Base-by-base conservation (phyloP, 2,113 vertebrate species). In the Pygoscelis adeliae region DNA sequence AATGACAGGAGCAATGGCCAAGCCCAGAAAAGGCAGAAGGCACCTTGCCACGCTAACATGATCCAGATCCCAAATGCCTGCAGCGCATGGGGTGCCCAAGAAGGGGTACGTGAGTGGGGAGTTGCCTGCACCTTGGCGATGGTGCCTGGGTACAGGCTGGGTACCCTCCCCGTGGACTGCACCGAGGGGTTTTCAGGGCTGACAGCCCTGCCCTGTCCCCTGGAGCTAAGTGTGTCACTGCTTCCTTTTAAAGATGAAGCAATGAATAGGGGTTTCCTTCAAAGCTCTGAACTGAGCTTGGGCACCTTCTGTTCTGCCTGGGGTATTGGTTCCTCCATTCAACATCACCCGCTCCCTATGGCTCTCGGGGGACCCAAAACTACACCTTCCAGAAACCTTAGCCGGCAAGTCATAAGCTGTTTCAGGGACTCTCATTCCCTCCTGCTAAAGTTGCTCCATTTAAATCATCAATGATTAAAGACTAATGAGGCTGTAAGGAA, bases 11-110 rank as follows among this genome's bases (percentile, higher is more conserved):
- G 52, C 62, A 30, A 38, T 47, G 67, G 12, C 58, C 34, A 88
- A 93, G 49, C 18, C 94, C 84, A 87, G 72, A 63, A 92, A 91
- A 78, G 50, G 84, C 69, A 65, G 82, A 87, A 91, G 38, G 69
- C 53, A 86, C 38, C 44, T 87, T 87, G 63, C n/a, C 63, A 74
- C 5, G 5, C 16, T 38, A 74, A 44, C 0, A 1, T 0, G 6
- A 63, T 58, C 34, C 76, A 94, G 79, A 53, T 47, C n/a, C 11
- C 0, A 2, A 89, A 34, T 18, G 27, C 10, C 53, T 61, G 55
- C 21, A 62, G 44, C 32, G 30, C 1, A 0, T 3, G 1, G 40
- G 58, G 18, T 53, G 50, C 14, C 36, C 69, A 47, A 18, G 27
- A 38, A 91, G 29, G 23, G 27, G 21, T 10, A 52, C 0, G 1